phyloP scores from a whole-genome alignment of 2,113 vertebrate species.

The Cinclus cinclus region DNA sequence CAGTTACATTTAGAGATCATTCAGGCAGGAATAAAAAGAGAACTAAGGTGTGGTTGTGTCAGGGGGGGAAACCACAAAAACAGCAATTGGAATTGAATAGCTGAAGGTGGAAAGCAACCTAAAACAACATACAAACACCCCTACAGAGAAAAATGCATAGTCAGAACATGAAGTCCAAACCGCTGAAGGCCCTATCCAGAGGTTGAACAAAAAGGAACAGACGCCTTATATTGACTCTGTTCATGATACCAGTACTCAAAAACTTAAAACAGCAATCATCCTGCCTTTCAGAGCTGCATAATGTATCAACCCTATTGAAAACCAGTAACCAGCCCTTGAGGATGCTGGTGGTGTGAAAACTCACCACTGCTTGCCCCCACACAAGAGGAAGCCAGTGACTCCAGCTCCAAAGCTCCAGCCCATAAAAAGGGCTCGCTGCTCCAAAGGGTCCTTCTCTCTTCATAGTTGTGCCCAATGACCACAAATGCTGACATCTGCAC shows the following conservation, averaged over 20 bases:
- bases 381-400: neutral
- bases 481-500: neutral
- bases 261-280: neutral
- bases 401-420: neutral
- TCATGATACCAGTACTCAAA: neutral
- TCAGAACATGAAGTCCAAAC: neutral
- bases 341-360: neutral
- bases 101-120: neutral
- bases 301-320: neutral
- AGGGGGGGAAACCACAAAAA: neutral
- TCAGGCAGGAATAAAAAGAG: neutral
- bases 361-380: rapidly evolving
- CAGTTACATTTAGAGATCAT: neutral
- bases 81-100: neutral
- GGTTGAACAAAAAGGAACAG: neutral
- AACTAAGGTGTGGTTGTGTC: neutral
- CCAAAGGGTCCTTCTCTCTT: neutral
- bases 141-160: neutral
- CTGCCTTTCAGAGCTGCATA: neutral
- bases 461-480: neutral
- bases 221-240: neutral
- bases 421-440: neutral
- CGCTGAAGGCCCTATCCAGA: neutral
- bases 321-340: neutral
- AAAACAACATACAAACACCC: neutral